Base-by-base conservation (phyloP, 2,113 vertebrate species). In the Brachionichthys hirsutus region DNA sequence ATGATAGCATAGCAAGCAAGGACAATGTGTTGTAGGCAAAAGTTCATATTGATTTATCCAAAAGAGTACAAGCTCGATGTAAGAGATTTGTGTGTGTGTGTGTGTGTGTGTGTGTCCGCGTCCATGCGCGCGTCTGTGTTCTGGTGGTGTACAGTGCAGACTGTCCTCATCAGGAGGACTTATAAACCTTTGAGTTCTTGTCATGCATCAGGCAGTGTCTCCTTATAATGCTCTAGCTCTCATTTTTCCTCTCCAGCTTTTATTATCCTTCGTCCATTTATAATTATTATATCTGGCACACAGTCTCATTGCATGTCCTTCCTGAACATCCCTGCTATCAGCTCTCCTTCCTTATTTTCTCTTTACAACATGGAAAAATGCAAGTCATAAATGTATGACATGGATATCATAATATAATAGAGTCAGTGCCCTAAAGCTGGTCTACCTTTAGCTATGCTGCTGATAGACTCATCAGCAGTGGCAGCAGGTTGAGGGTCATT, bases 131-230 rank as follows among this genome's bases (percentile, higher is more conserved):
- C 14, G 15, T 17, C 43, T 40, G 51, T 35, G 61, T 7, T 38
- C 36, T 38, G 12, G 2, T 38, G 17, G 58, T 9, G 48, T 6
- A 80, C 65, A 75, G 65, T 72, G 71, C 77, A 80, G 68, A 66
- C 66, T 15, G 49, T 86, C 65, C 81, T 73, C 70, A 73, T 65
- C 75, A 19, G 38, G 54, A 74, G 77, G 73, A 77, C 85, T 89
- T 80, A 80, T 73, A 61, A 43, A 50, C 56, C 54, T 84, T 81
- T 82, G 73, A 87, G 81, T 82, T 72, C 65, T 84, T 68, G 40
- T 72, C 75, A 69, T 70, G 75, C 18, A 30, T 47, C 65, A 53
- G 53, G 46, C 66, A 49, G 48, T 19, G 49, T 40, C 57, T 70
- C 75, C 82, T 78, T 77, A 66, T 81, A 64, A 62, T 56, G 75